phyloP scores from a whole-genome alignment of 2,113 vertebrate genomes.

The Macroglossus sobrinus region DNA sequence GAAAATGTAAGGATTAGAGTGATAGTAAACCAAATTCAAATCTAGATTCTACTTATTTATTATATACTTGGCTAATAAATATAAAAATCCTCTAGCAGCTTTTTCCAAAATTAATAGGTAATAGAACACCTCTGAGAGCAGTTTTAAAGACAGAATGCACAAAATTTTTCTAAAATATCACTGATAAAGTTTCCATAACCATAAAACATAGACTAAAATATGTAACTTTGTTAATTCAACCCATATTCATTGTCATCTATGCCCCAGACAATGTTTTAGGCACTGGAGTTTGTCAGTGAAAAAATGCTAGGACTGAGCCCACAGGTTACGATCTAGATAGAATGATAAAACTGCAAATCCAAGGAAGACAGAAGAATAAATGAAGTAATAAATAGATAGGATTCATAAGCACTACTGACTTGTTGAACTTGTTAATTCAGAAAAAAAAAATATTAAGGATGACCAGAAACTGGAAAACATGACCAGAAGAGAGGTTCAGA shows the following conservation, averaged over 20 bases:
- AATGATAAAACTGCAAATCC: background rate
- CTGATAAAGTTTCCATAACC: background rate
- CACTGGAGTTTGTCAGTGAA: background rate
- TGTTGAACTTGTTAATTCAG: background rate
- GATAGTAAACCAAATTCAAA: background rate
- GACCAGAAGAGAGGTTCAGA: background rate
- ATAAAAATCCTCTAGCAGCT: background rate
- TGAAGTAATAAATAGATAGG: background rate
- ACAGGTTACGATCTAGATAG: background rate
- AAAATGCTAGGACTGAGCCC: rapidly evolving
- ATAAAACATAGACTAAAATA: background rate
- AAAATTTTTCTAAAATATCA: background rate
- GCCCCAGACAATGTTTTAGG: background rate
- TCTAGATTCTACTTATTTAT: background rate
- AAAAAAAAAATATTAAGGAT: background rate
- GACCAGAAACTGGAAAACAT: background rate
- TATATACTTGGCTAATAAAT: background rate
- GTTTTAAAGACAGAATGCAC: background rate
- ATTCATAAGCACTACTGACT: background rate
- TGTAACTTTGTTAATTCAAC: background rate
- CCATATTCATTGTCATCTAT: background rate
- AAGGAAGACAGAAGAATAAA: background rate
- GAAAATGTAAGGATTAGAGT: background rate
- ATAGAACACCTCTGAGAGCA: background rate
- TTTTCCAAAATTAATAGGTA: background rate